phyloP scores from a whole-genome alignment of 2,113 vertebrate genomes.

The Caranx melampygus region DNA sequence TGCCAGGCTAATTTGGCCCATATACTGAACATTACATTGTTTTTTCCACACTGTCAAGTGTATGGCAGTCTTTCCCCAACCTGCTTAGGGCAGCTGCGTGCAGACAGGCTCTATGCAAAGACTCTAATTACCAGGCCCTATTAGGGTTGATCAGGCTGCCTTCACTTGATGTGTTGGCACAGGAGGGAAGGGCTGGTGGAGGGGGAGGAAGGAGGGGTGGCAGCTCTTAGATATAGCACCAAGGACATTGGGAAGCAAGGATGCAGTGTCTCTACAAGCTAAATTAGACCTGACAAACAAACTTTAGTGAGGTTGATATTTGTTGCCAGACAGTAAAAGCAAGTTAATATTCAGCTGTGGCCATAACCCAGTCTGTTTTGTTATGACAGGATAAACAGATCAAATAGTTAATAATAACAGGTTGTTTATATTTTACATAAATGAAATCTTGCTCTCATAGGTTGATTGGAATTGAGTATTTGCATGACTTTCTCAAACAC shows the following conservation, averaged over 20 bases:
- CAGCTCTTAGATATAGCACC: constrained; percentile 69
- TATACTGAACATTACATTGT: constrained; percentile 80
- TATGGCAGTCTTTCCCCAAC: constrained; percentile 78
- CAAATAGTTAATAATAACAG: constrained; percentile 50
- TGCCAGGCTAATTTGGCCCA: constrained; percentile 81
- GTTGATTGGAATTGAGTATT: constrained; percentile 36
- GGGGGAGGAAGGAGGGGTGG: constrained; percentile 22
- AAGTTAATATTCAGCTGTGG: constrained; percentile 58
- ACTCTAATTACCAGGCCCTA: constrained; percentile 83
- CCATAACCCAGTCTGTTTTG: constrained; percentile 36
- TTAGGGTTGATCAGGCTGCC: constrained; percentile 83
- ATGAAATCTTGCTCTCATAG: constrained; percentile 25
- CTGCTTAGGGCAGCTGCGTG: constrained; percentile 76
- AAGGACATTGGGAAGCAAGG: constrained; percentile 63
- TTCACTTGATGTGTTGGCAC: constrained; percentile 73
- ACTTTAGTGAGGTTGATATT: constrained; percentile 65
- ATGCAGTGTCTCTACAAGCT: constrained; percentile 63
- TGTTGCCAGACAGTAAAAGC: constrained; percentile 61
- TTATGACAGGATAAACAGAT: constrained; percentile 58
- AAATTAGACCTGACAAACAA: constrained; percentile 79
- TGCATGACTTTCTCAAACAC: constrained; percentile 30
- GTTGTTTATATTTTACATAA: constrained; percentile 41
- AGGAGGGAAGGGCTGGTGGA: constrained; percentile 49
- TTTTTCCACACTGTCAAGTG: constrained; percentile 83
- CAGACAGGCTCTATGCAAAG: constrained; percentile 81